Base-by-base conservation (phyloP, 92 coral and sea anemone species). In the Diadumene lineata region DNA sequence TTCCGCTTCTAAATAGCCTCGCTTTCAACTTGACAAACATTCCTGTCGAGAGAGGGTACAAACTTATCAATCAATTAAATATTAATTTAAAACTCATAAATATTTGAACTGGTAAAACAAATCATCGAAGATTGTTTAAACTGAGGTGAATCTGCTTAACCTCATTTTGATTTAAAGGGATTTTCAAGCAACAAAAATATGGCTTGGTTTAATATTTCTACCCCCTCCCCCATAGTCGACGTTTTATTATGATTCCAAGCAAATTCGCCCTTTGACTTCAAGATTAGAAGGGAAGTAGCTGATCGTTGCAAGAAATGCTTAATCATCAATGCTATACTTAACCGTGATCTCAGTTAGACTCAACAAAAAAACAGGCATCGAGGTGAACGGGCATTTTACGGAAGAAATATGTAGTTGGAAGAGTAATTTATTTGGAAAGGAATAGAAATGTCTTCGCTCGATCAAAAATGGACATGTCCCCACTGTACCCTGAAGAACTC, bases 401-500 rank as follows among this genome's bases (percentile, higher is more conserved):
- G 15, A 9, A 25, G 50, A 55, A 19, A 44, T 32, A 24, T n/a
- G 50, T 13, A 66, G 50, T 19, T 34, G 21, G 43, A 11, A 7
- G 56, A 31, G 43, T 16, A 71, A 0, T 34, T 23, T 26, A 19
- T 18, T 33, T 22, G 38, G 58, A 90, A 87, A 86, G 92, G 90
- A 65, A 69, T 69, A 8, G 84, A 64, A 16, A 77, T 70, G 28
- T 79, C 91, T 0, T 68, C 79, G 22, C 62, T 30, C 1, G 78
- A 79, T 60, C 70, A 69, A n/a, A n/a, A n/a, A 38, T 96, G 99
- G 99, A 83, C 74, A 22, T 96, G 99, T 32, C 84, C 68, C 44
- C 70, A 82, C 28, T 96, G 99, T 56, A 93, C 97, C 11, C 30
- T 84, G 71, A 56, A 75, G 25, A 88, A 88, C 81, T 56, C 81